Evolutionary conservation across 2,797 vertebrate genomes (phyloP).

Genomic region (Odontamblyopus rebecca): DNA sequence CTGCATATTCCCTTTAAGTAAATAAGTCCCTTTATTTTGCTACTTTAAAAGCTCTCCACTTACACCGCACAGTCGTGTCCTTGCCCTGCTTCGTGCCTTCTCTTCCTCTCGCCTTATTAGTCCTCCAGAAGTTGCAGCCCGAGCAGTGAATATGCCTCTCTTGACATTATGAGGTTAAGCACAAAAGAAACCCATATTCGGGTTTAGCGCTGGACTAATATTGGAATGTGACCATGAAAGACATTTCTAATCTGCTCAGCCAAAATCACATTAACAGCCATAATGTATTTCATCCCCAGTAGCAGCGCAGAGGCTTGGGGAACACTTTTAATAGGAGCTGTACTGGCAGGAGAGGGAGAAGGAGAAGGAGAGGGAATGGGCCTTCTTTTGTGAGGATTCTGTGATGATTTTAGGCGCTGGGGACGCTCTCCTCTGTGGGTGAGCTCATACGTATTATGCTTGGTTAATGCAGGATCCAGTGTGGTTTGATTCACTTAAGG

Average conservation of each 20-base stretch:
- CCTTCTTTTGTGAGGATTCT: constrained; percentile 56
- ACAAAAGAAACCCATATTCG: constrained; percentile 77
- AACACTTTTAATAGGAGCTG: constrained; percentile 70
- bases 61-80: neutral
- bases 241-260: constrained; percentile 81
- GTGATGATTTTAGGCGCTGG: constrained; percentile 42
- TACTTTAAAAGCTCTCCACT: neutral
- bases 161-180: constrained; percentile 82
- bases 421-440: constrained; percentile 18
- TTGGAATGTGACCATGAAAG: constrained; percentile 80
- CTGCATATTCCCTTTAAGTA: neutral
- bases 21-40: neutral
- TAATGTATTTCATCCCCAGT: constrained; percentile 74
- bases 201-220: constrained; percentile 77
- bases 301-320: constrained; percentile 61
- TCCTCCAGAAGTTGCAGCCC: constrained; percentile 42
- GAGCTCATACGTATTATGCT: neutral
- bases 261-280: constrained; percentile 80
- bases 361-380: neutral
- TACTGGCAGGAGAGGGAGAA: constrained; percentile 32
- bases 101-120: constrained; percentile 23
- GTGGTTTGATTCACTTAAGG: constrained; percentile 8
- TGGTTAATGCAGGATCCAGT: neutral
- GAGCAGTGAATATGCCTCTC: constrained; percentile 65
- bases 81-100: constrained; percentile 3